Conservation (phyloP, 92 coral and sea anemone species). For the Ricordea florida region DNA sequence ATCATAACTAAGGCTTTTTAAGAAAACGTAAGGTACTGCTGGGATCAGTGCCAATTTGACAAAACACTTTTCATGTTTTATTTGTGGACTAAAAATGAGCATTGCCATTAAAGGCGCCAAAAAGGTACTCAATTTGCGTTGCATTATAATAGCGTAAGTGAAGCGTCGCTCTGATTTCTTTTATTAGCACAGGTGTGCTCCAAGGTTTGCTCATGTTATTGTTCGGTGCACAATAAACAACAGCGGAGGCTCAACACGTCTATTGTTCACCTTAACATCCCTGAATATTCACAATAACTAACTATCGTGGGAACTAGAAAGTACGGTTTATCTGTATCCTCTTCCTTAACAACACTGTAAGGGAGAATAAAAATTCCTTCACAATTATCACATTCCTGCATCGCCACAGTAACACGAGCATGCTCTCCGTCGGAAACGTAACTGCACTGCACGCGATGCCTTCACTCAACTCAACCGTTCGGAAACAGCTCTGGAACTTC, state of each 20-base stretch:
- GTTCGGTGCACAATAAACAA: conserved; percentile 17
- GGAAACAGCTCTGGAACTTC: too few relatives aligned
- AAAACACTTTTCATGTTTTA: background rate
- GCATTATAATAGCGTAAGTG: conserved; percentile 2
- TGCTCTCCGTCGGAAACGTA: too few relatives aligned
- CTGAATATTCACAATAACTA: conserved; percentile 24
- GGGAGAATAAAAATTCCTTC: conserved; percentile 4
- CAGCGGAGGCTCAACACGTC: background rate
- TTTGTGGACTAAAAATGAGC: conserved; percentile 17
- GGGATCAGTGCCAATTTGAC: background rate
- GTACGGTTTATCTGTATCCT: background rate
- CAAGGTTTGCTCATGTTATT: conserved; percentile 6
- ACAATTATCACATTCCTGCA: background rate
- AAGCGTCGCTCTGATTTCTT: conserved; percentile 17
- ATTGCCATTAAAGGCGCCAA: conserved; percentile 19
- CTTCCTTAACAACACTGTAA: background rate
- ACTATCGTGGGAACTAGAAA: conserved; percentile 28
- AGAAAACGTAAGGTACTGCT: background rate
- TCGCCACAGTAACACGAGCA: too few relatives aligned
- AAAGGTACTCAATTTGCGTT: conserved; percentile 11
- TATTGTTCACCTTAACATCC: conserved; percentile 18
- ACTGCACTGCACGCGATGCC: too few relatives aligned
- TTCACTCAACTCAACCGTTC: too few relatives aligned
- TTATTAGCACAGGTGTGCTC: conserved; percentile 42
- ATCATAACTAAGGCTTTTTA: too few relatives aligned